Evolutionary conservation across 2,888 invertebrate species (phyloP).

Genomic region (Sphaerophoria rueppellii): DNA sequence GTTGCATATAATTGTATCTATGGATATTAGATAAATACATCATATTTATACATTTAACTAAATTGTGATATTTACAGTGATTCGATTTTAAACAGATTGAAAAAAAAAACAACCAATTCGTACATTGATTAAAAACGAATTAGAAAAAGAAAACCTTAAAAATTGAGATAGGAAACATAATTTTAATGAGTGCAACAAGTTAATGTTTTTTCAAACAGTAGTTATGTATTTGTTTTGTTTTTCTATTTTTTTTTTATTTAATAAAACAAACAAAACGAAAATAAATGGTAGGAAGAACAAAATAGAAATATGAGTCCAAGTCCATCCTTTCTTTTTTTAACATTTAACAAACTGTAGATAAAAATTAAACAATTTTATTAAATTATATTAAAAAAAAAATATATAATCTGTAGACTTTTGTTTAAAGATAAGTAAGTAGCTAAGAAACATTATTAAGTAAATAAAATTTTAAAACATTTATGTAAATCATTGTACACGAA

Average conservation of each 20-base stretch:
- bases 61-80: constrained; percentile 83
- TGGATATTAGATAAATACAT: constrained; percentile 71
- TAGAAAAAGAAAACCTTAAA: neutral
- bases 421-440: constrained; percentile 15
- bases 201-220: constrained; percentile 7
- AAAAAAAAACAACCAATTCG: constrained; percentile 42
- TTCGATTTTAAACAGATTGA: constrained; percentile 80
- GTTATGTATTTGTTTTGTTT: constrained; percentile 4
- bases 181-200: constrained; percentile 31
- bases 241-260: neutral
- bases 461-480: constrained; percentile 28
- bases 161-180: constrained; percentile 17
- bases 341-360: constrained; percentile 62
- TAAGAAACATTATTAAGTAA: constrained; percentile 42
- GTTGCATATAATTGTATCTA: constrained; percentile 59
- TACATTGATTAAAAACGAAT: constrained; percentile 18
- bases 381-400: constrained; percentile 44
- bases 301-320: constrained; percentile 52
- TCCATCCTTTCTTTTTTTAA: constrained; percentile 71
- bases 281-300: constrained; percentile 32
- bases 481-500: constrained; percentile 34
- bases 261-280: neutral
- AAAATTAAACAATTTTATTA: constrained; percentile 53
- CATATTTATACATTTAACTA: constrained; percentile 79
- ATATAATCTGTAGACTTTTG: neutral